phyloP scores from a whole-genome alignment of 64 coral and sea anemone genomes.

The Stichodactyla mertensii region DNA sequence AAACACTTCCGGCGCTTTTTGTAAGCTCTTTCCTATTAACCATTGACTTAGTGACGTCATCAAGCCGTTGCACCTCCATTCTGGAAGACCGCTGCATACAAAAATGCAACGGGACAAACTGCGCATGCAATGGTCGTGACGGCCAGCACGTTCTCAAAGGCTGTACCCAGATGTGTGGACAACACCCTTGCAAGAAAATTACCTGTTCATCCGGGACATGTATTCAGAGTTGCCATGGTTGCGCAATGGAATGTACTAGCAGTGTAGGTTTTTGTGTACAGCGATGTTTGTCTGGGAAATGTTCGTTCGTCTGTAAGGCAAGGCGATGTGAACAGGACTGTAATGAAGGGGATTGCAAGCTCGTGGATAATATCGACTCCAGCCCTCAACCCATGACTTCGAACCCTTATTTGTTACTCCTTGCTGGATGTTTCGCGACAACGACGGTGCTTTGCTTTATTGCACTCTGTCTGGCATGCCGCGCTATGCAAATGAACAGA shows the following conservation, averaged over 20 bases:
- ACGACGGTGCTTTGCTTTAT: constrained; percentile 7
- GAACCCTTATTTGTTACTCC: constrained; percentile 34
- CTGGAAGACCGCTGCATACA: constrained; percentile 35
- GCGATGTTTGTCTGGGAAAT: constrained; percentile 69
- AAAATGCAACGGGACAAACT: constrained; percentile 50
- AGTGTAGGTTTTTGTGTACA: constrained; percentile 63
- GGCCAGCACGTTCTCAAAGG: constrained; percentile 18
- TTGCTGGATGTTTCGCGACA: constrained; percentile 60
- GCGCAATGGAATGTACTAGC: constrained; percentile 66
- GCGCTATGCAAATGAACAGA: neutral
- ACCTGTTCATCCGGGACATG: constrained; percentile 58
- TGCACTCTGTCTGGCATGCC: constrained; percentile 3
- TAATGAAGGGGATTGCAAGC: constrained; percentile 24
- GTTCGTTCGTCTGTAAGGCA: constrained; percentile 54
- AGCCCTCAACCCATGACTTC: constrained; percentile 15
- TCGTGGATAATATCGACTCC: neutral
- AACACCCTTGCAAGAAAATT: constrained; percentile 34
- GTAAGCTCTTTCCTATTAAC: constrained; percentile 8
- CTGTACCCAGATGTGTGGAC: constrained; percentile 58
- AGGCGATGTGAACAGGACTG: constrained; percentile 40
- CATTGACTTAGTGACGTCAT: constrained; percentile 12
- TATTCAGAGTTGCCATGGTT: constrained; percentile 65
- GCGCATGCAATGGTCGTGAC: constrained; percentile 40
- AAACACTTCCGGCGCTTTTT: neutral
- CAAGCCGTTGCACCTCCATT: constrained; percentile 10